Base-by-base conservation (phyloP, 2,113 vertebrate genomes). In the Tichodroma muraria region DNA sequence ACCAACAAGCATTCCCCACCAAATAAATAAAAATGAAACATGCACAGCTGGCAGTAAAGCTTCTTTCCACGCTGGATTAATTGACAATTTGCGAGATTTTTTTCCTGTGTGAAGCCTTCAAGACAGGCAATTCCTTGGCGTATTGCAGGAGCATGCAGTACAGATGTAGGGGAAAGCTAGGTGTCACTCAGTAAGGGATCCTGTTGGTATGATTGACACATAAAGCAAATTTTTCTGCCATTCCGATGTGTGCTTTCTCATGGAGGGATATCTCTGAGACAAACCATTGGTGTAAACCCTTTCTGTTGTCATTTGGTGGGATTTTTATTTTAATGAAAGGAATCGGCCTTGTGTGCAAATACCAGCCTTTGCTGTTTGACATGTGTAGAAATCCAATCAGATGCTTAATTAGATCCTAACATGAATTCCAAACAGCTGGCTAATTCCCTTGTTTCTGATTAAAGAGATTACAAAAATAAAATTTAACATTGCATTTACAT, bases 361-460 rank as follows among this genome's bases (percentile, higher is more conserved):
- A 96, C 92, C 96, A 97, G 95, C 91, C 95, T 95, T 96, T 96
- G 84, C 96, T 97, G 95, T 97, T 98, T 98, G 97, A 97, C 98
- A 98, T 98, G 98, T 97, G 80, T 95, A 97, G 97, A 98, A 98
- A 99, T 99, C 98, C 98, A 99, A 98, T 99, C 98, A 98, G 98
- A 98, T 98, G 97, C 98, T 98, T 99, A 99, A 99, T 99, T 99
- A 99, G 98, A 98, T 98, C 98, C 98, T 98, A 98, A 98, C 98
- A 98, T 95, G 97, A 98, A 97, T 98, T 98, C 94, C 97, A 98
- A 98, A 98, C 99, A 99, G 98, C 99, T 99, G 99, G 98, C 97
- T 98, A 98, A 99, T 99, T 98, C 98, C 98, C 99, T 98, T 97
- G 98, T 96, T 99, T 98, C 99, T 99, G 98, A 99, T 99, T 99